Base-by-base conservation (phyloP, 2,113 vertebrate species). In the Hymenochirus boettgeri region DNA sequence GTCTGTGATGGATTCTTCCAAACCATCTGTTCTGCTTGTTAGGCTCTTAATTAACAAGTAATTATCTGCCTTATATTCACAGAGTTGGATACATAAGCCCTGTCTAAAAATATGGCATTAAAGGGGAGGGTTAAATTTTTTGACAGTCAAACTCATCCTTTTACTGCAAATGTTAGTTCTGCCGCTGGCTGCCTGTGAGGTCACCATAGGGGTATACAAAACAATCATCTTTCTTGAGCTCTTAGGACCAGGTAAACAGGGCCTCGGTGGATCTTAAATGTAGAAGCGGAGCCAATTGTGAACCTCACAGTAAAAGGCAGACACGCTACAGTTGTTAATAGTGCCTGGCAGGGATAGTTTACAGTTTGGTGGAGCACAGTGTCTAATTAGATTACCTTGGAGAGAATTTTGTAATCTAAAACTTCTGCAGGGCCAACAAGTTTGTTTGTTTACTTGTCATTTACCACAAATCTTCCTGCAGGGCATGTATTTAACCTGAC, bases 31-130 rank as follows among this genome's bases (percentile, higher is more conserved):
- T 63, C 67, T 59, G 57, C 71, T 75, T 67, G 62, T 70, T 67
- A 72, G 70, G 50, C 62, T 75, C 56, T 70, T 72, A 75, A 70
- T 67, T 71, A 72, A 75, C 67, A 66, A 63, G 70, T 72, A 70
- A 75, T 72, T 70, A 66, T 54, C 25, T 11, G 53, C 53, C 50
- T 57, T 55, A 57, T 75, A 54, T 67, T 71, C 37, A 57, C 46
- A 60, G 66, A 39, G 55, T 59, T 57, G 60, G 29, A 56, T 69
- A 35, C 24, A 53, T 26, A 33, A 45, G 26, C 48, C n/a, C 27
- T 12, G 39, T 57, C 65, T 22, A 7, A 52, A 53, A 51, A 31
- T 12, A 3, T 29, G 31, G 29, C 24, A 45, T 3, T 17, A 22
- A 7, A 53, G 24, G 33, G 47, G 51, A 21, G n/a, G 33, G 48